phyloP scores from a whole-genome alignment of 2,888 invertebrate species.

The Clostera curtula region DNA sequence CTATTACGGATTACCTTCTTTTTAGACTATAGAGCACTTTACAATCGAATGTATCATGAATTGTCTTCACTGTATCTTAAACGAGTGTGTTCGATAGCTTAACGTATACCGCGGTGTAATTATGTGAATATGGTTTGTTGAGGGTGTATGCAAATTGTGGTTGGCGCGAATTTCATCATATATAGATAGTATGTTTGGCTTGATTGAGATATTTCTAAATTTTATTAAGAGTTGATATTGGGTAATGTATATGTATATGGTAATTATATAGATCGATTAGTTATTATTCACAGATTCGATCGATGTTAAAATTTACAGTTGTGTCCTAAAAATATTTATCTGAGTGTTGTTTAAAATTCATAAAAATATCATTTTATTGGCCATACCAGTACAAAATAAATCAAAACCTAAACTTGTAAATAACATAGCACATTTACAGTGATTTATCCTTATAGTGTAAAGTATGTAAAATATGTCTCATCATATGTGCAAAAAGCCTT shows the following conservation, averaged over 20 bases:
- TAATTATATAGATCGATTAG: constrained; percentile 24
- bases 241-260: constrained; percentile 37
- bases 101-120: constrained; percentile 22
- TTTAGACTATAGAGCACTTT: constrained; percentile 34
- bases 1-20: constrained; percentile 31
- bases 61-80: constrained; percentile 23
- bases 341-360: constrained; percentile 48
- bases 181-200: constrained; percentile 30
- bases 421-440: constrained; percentile 59
- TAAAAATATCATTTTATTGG: constrained; percentile 51
- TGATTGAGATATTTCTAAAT: constrained; percentile 39
- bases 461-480: constrained; percentile 63
- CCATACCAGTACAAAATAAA: constrained; percentile 67
- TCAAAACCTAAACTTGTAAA: constrained; percentile 56
- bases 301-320: constrained; percentile 44
- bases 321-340: constrained; percentile 47
- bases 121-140: constrained; percentile 22
- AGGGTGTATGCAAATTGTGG: constrained; percentile 15
- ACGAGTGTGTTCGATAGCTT: constrained; percentile 31
- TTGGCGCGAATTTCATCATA: constrained; percentile 12
- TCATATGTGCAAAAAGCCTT: constrained; percentile 70
- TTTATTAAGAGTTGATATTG: constrained; percentile 56
- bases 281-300: constrained; percentile 33
- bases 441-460: constrained; percentile 62
- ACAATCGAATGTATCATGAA: constrained; percentile 20